Conservation (phyloP, 2,113 vertebrate genomes). For the Silurus glanis region DNA sequence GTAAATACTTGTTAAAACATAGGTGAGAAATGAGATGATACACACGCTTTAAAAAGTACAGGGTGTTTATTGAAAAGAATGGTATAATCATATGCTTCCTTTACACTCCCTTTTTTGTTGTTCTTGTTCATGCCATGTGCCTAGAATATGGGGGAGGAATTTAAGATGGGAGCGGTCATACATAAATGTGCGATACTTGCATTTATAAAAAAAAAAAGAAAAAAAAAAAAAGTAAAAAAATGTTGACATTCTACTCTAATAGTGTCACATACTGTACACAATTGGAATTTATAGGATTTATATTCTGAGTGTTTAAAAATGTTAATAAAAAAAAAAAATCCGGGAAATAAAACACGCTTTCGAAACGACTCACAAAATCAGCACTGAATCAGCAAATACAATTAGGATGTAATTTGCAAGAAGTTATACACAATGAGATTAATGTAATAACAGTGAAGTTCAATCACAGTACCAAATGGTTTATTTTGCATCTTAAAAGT, state of each 20-base stretch:
- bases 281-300: background rate
- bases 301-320: background rate
- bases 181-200: conserved; percentile 11
- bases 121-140: conserved; percentile 44
- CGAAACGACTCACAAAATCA: background rate
- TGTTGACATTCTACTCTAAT: background rate
- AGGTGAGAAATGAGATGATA: background rate
- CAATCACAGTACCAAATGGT: conserved; percentile 16
- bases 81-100: conserved; percentile 59
- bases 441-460: background rate
- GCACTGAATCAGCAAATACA: background rate
- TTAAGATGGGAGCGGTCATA: background rate
- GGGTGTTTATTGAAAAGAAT: conserved; percentile 71
- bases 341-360: background rate
- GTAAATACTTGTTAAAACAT: background rate
- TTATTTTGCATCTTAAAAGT: background rate
- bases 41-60: conserved; percentile 45
- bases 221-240: background rate
- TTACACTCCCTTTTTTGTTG: conserved; percentile 19
- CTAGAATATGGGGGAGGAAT: conserved; percentile 18
- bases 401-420: background rate
- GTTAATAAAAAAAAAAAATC: background rate
- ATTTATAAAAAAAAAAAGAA: background rate
- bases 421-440: background rate
- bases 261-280: background rate